phyloP scores from a whole-genome alignment of 2,797 vertebrate species.

The Rhynchonycteris naso region DNA sequence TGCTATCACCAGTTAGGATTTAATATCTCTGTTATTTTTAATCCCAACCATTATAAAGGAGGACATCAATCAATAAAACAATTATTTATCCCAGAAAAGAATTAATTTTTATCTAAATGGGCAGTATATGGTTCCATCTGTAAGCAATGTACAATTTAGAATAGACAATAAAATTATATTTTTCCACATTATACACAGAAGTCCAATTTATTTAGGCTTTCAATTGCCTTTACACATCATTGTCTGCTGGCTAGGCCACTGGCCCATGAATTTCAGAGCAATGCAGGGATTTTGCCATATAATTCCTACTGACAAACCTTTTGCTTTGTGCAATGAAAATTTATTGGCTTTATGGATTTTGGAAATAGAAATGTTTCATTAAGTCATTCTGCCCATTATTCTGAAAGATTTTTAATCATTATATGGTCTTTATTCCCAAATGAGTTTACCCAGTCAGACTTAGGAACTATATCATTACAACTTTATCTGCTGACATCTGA shows the following conservation, averaged over 20 bases:
- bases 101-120: conserved; percentile 65
- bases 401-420: conserved; percentile 67
- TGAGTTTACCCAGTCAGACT: conserved; percentile 49
- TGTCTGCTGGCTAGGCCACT: conserved; percentile 58
- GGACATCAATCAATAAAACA: conserved; percentile 28
- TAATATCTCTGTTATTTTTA: conserved; percentile 61
- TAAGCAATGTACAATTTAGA: conserved; percentile 59
- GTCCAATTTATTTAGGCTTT: conserved; percentile 67
- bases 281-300: conserved; percentile 35
- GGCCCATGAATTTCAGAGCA: conserved; percentile 66
- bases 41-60: conserved; percentile 12
- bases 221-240: conserved; percentile 68
- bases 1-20: background rate
- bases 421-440: conserved; percentile 53
- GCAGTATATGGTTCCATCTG: conserved; percentile 2
- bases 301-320: conserved; percentile 22
- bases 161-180: conserved; percentile 74
- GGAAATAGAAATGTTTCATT: conserved; percentile 70
- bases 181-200: conserved; percentile 68
- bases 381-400: conserved; percentile 64
- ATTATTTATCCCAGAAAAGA: conserved; percentile 51
- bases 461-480: conserved; percentile 53
- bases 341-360: conserved; percentile 61
- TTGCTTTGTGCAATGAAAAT: conserved; percentile 58
- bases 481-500: conserved; percentile 51